Evolutionary conservation across 2,888 invertebrate genomes (phyloP).

Genomic region (Bimastos eiseni): DNA sequence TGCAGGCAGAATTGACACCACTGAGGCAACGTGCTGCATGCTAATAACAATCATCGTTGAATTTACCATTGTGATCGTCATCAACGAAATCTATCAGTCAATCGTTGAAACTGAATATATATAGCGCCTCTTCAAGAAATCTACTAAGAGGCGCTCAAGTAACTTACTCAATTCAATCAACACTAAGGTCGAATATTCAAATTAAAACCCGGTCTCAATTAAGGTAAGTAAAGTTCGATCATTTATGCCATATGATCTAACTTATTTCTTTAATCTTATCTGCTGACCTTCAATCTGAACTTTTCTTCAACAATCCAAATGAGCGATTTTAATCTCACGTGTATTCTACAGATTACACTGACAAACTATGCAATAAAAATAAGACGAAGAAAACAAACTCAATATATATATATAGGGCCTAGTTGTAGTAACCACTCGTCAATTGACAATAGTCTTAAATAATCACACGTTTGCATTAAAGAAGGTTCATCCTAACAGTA

Average conservation of each 20-base stretch:
- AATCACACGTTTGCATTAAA: slow-evolving; percentile 9
- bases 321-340: background rate
- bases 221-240: background rate
- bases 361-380: background rate
- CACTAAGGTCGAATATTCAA: background rate
- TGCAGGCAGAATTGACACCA: no score
- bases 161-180: no score
- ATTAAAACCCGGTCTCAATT: background rate
- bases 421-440: background rate
- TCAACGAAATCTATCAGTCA: no score
- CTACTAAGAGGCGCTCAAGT: no score
- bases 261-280: background rate
- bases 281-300: background rate
- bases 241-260: background rate
- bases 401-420: no score
- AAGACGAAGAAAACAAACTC: slow-evolving; percentile 2
- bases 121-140: no score
- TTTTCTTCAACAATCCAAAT: slow-evolving; percentile 6
- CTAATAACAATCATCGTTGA: no score
- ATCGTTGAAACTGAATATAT: no score
- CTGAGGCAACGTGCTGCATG: no score
- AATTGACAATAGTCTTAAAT: background rate
- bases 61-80: no score
- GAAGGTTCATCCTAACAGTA: slow-evolving; percentile 15
- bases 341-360: background rate